Evolutionary conservation across 2,113 vertebrate genomes (phyloP).

Genomic region (Phycodurus eques): DNA sequence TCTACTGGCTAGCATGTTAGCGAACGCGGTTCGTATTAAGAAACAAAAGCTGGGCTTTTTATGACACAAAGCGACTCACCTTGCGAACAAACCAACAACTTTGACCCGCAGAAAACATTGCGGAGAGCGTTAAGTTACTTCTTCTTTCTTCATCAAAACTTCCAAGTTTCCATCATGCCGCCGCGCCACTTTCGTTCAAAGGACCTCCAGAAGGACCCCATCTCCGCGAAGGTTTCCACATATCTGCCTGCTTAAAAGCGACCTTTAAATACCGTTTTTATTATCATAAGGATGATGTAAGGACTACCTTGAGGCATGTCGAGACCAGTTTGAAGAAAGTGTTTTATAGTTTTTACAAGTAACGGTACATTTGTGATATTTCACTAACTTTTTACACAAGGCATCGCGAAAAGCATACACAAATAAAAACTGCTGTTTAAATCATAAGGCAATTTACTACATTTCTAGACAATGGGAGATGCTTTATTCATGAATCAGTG

Average conservation of each 20-base stretch:
- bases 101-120: constrained; percentile 66
- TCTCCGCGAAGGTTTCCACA: constrained; percentile 14
- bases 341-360: background rate
- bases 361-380: background rate
- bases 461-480: background rate
- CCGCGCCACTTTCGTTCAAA: constrained; percentile 74
- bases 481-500: constrained; percentile 14
- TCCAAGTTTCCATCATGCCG: constrained; percentile 49
- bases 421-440: background rate
- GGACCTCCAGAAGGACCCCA: constrained; percentile 60
- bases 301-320: background rate
- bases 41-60: background rate
- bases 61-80: constrained; percentile 56
- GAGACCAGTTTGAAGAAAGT: background rate
- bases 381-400: no score
- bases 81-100: constrained; percentile 75
- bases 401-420: background rate
- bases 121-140: background rate
- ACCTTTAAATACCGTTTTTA: background rate
- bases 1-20: constrained; percentile 25
- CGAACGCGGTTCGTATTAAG: background rate
- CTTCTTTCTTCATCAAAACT: constrained; percentile 30
- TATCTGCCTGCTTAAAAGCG: constrained; percentile 49
- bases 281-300: no score
- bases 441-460: background rate